Conservation (phyloP, 2,888 invertebrate species). For the Chrysina gloriosa region DNA sequence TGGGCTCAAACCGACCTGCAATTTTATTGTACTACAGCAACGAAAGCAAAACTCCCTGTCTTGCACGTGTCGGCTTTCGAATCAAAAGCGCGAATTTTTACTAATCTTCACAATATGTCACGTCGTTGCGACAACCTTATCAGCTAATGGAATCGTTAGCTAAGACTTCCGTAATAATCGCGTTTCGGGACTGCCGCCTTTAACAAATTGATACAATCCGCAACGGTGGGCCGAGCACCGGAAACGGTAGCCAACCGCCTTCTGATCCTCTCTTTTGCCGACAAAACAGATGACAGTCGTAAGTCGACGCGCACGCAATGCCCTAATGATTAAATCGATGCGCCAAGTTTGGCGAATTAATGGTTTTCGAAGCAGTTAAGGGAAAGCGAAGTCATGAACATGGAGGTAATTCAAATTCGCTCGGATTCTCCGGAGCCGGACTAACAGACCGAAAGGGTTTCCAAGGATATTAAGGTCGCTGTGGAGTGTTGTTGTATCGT, state of each 20-base stretch:
- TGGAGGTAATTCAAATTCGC: slow-evolving; percentile 32
- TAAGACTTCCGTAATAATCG: slow-evolving; percentile 10
- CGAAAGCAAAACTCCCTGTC: neutral
- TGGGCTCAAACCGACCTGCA: too few relatives aligned
- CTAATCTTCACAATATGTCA: slow-evolving; percentile 30
- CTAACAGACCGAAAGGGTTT: slow-evolving; percentile 26
- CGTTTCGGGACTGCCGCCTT: slow-evolving; percentile 10
- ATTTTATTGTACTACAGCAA: too few relatives aligned
- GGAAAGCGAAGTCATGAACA: slow-evolving; percentile 22
- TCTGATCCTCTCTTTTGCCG: neutral
- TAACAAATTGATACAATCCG: slow-evolving; percentile 37
- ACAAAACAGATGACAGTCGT: slow-evolving; percentile 29
- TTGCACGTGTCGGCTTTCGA: slow-evolving; percentile 16
- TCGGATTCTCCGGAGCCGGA: neutral
- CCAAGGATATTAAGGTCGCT: slow-evolving; percentile 28
- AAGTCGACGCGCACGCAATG: slow-evolving; percentile 31
- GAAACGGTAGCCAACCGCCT: neutral
- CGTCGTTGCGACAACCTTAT: slow-evolving; percentile 19
- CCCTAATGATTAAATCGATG: slow-evolving; percentile 33
- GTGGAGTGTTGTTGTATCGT: slow-evolving; percentile 13
- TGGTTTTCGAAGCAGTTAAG: slow-evolving; percentile 35
- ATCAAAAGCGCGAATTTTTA: slow-evolving; percentile 19
- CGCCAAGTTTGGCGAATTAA: slow-evolving; percentile 35
- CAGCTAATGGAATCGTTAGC: slow-evolving; percentile 30
- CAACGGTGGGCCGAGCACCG: neutral